Base-by-base conservation (phyloP, 1,140 invertebrate genomes). In the Calycopis cecrops region DNA sequence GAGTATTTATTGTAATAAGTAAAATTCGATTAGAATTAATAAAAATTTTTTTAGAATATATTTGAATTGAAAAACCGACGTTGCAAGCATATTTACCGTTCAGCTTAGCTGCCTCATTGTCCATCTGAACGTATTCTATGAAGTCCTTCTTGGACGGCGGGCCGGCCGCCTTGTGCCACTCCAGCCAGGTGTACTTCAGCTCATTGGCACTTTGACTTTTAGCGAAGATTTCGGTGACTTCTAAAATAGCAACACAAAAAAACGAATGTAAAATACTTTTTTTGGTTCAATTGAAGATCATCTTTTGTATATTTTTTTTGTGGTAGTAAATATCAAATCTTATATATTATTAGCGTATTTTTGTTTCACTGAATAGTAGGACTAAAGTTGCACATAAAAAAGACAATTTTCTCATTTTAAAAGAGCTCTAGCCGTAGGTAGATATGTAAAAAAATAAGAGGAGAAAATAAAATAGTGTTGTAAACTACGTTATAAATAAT, bases 91-190 rank as follows among this genome's bases (percentile, higher is more conserved):
- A 28, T 3, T 3, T 71, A 89, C 88, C 91, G 65, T 94, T 93
- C 33, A 93, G 80, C 59, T 88, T 90, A 6, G 96, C 94, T 11
- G 94, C 95, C 73, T 95, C 92, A 55, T 97, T 97, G 40, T 91
- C 90, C 44, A 98, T 86, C 18, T 91, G 81, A 3, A 97, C 92
- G 59, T 91, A 91, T 35, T 91, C 85, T 9, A 68, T 79, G 67
- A 93, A 98, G 16, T 92, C 71, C 0, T 90, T 60, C 53, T 91
- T 91, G 37, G 96, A 92, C 35, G 92, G 90, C 44, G 92, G 92
- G 0, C 96, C 96, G 0, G 92, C 91, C 16, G 87, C 89, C 52
- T 92, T 90, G 60, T 96, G 89, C 94, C 95, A 98, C 60, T 92
- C 88, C 8, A 89, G 73, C 96, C 96, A 98, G 9, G 92, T 87